Evolutionary conservation across 2,888 invertebrate genomes (phyloP).

Genomic region (Anticlea derivata): DNA sequence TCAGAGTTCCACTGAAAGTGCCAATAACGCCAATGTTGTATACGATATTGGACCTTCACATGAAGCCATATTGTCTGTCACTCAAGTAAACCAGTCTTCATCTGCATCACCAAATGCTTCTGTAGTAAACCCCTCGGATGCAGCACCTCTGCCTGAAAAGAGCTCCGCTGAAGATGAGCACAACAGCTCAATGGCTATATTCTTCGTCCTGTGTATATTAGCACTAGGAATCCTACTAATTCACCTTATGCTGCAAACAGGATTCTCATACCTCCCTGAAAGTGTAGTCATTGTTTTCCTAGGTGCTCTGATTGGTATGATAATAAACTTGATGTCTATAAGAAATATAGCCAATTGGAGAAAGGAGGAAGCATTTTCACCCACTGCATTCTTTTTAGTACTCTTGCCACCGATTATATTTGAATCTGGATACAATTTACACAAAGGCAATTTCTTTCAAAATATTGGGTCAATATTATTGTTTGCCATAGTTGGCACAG

Average conservation of each 20-base stretch:
- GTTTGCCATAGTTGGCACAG: constrained; percentile 98
- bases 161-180: constrained; percentile 98
- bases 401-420: constrained; percentile 99
- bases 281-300: constrained; percentile 98
- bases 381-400: constrained; percentile 98
- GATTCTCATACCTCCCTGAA: constrained; percentile 98
- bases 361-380: constrained; percentile 98
- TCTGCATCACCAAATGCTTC: constrained; percentile 61
- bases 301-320: constrained; percentile 95
- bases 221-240: constrained; percentile 97
- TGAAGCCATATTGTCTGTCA: constrained; percentile 58
- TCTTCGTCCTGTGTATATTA: constrained; percentile 97
- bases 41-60: constrained; percentile 67
- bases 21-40: constrained; percentile 52
- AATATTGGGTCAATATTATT: constrained; percentile 99
- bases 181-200: constrained; percentile 98
- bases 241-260: constrained; percentile 96
- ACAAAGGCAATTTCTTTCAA: constrained; percentile 98
- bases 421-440: constrained; percentile 99
- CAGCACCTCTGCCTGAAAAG: constrained; percentile 92
- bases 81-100: constrained; percentile 63
- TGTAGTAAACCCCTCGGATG: constrained; percentile 86
- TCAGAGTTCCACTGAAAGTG: constrained; percentile 58
- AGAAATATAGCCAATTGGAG: constrained; percentile 97
- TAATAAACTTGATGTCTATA: constrained; percentile 94